These are phyloP conservation scores for Lagopus leucura DNA, from an alignment of 2,113 vertebrate species.

Conservation along the genomic window DNA sequence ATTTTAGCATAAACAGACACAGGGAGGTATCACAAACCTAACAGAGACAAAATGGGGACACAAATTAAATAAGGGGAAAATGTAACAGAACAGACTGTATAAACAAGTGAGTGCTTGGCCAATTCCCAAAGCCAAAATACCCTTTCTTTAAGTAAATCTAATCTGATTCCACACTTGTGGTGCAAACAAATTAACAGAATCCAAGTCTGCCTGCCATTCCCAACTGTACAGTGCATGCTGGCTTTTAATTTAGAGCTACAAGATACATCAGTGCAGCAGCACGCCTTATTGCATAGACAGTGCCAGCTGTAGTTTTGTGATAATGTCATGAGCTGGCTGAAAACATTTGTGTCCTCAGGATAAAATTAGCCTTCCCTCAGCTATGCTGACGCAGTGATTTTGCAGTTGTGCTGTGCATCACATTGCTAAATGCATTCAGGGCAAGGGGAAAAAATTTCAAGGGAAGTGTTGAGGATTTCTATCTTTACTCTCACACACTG, in stretches of 20 bases:
- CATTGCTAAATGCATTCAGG: neutral
- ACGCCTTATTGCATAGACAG: neutral
- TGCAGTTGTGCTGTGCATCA: neutral
- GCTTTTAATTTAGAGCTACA: neutral
- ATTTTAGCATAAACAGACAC: neutral
- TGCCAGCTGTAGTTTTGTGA: neutral
- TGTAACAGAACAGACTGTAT: neutral
- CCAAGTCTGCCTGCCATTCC: neutral
- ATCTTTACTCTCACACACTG: neutral
- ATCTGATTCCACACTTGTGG: neutral
- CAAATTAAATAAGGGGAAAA: conserved; percentile 8
- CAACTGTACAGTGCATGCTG: neutral
- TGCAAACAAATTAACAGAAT: neutral
- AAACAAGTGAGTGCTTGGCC: neutral
- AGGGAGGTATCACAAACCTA: neutral
- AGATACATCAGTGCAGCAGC: neutral
- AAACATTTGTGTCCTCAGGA: neutral
- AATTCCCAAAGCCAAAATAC: neutral
- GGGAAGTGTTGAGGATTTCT: neutral
- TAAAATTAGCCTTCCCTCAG: neutral
- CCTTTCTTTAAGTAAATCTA: neutral
- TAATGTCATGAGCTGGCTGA: neutral
- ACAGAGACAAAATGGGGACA: neutral
- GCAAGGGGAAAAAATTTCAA: neutral
- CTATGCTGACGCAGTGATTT: neutral